phyloP scores from a whole-genome alignment of 2,113 vertebrate species.

The Elephas maximus region DNA sequence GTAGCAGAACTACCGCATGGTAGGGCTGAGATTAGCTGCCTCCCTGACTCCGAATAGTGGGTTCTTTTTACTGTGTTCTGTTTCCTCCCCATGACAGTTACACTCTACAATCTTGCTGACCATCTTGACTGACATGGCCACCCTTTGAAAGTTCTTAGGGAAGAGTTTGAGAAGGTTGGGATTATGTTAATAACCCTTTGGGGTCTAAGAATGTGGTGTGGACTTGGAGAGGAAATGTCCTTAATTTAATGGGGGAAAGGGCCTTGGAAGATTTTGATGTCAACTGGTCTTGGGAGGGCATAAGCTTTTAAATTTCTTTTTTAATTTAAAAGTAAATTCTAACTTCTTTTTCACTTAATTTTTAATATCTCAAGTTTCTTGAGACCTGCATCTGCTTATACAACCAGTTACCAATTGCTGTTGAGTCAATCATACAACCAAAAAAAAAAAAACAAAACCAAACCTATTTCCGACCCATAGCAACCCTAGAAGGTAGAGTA shows the following conservation, averaged over 20 bases:
- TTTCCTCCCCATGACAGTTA: neutral
- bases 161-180: neutral
- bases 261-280: neutral
- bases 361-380: constrained; percentile 46
- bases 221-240: constrained; percentile 12
- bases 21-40: neutral
- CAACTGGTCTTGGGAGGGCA: neutral
- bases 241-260: neutral
- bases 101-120: neutral
- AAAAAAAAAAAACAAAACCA: no score
- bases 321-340: constrained; percentile 54
- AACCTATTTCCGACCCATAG: no score
- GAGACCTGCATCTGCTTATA: neutral
- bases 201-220: neutral
- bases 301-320: constrained; percentile 9
- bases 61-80: neutral
- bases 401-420: neutral
- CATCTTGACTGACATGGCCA: neutral
- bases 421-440: neutral
- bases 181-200: neutral
- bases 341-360: constrained; percentile 45
- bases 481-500: no score
- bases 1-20: neutral
- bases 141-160: neutral
- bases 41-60: neutral